Evolutionary conservation across 2,113 vertebrate species (phyloP), one percentile per base, ranked within the genome.

Genomic region (Phrynosoma blainvillii): DNA sequence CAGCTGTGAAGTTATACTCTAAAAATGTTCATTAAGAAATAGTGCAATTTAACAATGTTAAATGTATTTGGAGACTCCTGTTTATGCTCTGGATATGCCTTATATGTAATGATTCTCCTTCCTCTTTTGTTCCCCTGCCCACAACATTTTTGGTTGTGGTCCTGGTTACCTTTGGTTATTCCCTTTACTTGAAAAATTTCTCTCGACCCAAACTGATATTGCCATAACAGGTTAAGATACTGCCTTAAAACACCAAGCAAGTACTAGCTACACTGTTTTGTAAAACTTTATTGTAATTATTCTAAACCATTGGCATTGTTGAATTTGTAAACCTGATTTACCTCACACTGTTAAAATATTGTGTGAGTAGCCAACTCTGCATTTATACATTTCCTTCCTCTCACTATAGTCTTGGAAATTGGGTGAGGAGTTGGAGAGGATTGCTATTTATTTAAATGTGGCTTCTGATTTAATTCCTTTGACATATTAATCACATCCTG

Each of bases 401-500:
- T 78, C 27, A 56, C 40, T 79, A 27, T 18, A 79, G 56, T 79
- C 47, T 23, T 62, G 79, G 70, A 20, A 74, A 59, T 84, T 84
- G 74, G 70, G 66, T 84, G 47, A 54, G 9, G 66, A 27, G 68
- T 9, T 4, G 47, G 66, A n/a, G 70, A 59, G 7, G 16, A 5
- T 62, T 1, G 0, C 10, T 47, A 32, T 91, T 74, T 47, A 88
- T 79, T 86, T 86, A 54, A 88, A 73, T 23, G 54, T 14, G 80
- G 5, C 3, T 82, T 27, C 86, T 82, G 77, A 85, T 62, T 71
- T 84, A 87, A 71, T 1, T 76, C 7, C 74, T 2, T 62, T 89
- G 90, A 1, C 18, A 32, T 84, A 68, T 56, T 89, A 32, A 75
- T 91, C 16, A 65, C 85, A 89, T 89, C 88, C 76, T 71, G 21